Evolutionary conservation across 1,140 invertebrate genomes (phyloP), one percentile per base, ranked within the genome.

Genomic region (Zaprionus inermis): DNA sequence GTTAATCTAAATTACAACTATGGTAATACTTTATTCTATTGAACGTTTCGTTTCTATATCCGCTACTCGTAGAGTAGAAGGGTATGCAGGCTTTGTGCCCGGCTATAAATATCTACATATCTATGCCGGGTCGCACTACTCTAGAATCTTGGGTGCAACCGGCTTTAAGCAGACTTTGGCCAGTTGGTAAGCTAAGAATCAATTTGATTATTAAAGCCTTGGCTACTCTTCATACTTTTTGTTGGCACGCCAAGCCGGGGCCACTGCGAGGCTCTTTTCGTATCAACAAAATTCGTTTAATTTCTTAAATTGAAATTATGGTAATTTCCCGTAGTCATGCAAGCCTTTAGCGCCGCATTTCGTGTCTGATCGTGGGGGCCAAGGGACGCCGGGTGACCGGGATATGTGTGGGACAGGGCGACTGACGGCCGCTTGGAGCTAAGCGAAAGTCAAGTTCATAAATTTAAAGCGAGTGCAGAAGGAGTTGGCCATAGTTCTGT

Each of bases 251-350:
- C 36, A 68, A 34, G 22, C 18, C 52, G 65, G 38, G 36, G 34
- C 36, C 54, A 51, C 44, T 51, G 6, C 54, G 66, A 30, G 54
- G 76, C 61, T 76, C 73, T 78, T 84, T 89, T 73, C 51, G 63
- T 57, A 59, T 49, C 36, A 76, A 70, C 66, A 67, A 70, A 89
- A 89, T 81, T 89, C 84, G 68, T 89, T 89, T 84, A 89, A 84
- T 89, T 84, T 89, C 78, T 89, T 89, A 89, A 89, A 89, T 89
- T 89, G 84, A 90, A 89, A 89, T 89, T 89, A 89, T 89, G 84
- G 84, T 89, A 89, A 89, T 89, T 78, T 89, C 84, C 84, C 73
- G 78, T 71, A 89, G 84, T 78, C 84, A 89, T 84, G 84, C 84
- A 83, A 89, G 61, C 80, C 77, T 74, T 89, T 78, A 74, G 77